A percentile compares a stretch with the other conserved stretches of the same genome.
These are phyloP conservation scores for Spinus olivaceus DNA, from an alignment of 2,797 vertebrate genomes.

Conservation along the genomic window DNA sequence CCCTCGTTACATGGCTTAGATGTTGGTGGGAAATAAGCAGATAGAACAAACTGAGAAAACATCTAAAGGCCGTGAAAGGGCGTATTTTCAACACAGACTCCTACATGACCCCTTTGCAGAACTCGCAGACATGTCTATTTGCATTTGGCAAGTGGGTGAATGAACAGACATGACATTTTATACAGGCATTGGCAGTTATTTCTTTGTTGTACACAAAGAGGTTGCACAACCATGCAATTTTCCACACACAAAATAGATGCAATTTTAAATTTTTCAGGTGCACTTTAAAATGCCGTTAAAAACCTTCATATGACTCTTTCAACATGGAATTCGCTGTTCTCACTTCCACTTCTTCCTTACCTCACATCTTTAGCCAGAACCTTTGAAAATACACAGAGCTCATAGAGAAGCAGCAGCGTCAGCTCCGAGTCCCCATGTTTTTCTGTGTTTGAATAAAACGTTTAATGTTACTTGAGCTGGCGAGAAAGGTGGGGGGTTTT, in stretches of 20 bases:
- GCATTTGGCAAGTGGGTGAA: conserved; percentile 31
- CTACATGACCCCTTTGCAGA: neutral
- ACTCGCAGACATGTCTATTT: conserved; percentile 1
- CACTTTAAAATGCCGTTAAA: conserved; percentile 24
- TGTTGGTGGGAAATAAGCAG: neutral
- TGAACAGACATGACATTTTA: conserved; percentile 29
- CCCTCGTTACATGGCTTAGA: neutral
- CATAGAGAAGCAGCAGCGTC: conserved; percentile 24
- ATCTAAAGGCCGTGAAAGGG: neutral
- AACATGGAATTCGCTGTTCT: conserved; percentile 53
- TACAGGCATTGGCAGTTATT: neutral
- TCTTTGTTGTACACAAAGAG: neutral
- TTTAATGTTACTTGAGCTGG: conserved; percentile 66
- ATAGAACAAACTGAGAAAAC: conserved; percentile 8
- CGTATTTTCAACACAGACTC: conserved; percentile 7
- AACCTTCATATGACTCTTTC: conserved; percentile 45
- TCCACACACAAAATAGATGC: neutral
- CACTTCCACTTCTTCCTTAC: conserved; percentile 44
- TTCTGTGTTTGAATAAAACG: conserved; percentile 46
- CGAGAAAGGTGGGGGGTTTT: conserved; percentile 35
- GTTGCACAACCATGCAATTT: neutral
- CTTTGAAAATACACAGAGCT: conserved; percentile 45
- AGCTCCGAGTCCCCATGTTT: conserved; percentile 27
- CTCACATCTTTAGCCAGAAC: conserved; percentile 55
- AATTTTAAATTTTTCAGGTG: conserved; percentile 19